Base-by-base conservation (phyloP, 2,888 invertebrate species). In the Cataglyphis altisquamis region DNA sequence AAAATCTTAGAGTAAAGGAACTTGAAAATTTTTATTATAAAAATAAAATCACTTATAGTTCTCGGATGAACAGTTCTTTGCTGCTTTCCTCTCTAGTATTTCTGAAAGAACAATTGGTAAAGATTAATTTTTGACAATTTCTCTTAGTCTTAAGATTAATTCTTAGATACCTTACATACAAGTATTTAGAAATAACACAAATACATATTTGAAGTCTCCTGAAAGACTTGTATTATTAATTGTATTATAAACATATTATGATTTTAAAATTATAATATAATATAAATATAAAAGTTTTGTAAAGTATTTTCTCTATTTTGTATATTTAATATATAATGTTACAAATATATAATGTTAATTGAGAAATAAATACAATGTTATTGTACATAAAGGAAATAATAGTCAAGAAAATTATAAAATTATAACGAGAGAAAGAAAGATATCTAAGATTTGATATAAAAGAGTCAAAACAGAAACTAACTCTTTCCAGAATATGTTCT, bases 401-500 rank as follows among this genome's bases (percentile, higher is more conserved):
- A 18, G 6, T 8, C n/a, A 52, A 39, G n/a, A 15, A 87, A 25
- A 80, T 41, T 68, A 10, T 70, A 81, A 72, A 39, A 9, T 18
- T 48, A 18, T 5, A 48, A 48, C 18, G 5, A 48, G 48, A 48
- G 8, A 52, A 52, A 48, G 18, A 18, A 12, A 73, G 29, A n/a
- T 45, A 36, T 62, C 45, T 62, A 78, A 85, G 45, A 12, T 48
- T 45, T 72, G 18, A 62, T 32, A 15, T 41, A 60, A 45, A 8
- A 25, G 57, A 39, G 66, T 64, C 0, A 6, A 55, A 18, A 8
- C 32, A 32, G 32, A 75, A 82, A 80, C 57, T 66, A 45, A 55
- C 45, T 36, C 57, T 86, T 90, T 36, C 84, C 73, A 18, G 75
- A 68, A 82, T 90, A 90, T 32, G 84, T 84, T 72, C 64, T 89